A percentile compares a stretch with the other conserved stretches of the same genome.
Conservation (phyloP, 2,797 vertebrate genomes). For the Darevskia mixta region DNA sequence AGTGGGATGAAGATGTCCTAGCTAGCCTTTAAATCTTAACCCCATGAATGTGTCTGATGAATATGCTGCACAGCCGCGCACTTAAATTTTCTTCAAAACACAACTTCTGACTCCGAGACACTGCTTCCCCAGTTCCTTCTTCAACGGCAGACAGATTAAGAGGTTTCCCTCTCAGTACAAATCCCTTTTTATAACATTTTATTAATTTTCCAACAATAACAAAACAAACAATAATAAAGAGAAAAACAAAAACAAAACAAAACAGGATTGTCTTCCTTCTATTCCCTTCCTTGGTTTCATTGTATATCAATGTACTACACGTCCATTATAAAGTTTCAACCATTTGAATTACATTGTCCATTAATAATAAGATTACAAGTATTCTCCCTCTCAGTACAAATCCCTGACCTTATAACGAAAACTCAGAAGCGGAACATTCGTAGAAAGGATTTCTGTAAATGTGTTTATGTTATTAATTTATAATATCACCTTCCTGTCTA, state of each 20-base stretch:
- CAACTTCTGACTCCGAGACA: neutral
- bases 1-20: slow-evolving; percentile 17
- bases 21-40: neutral
- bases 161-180: neutral
- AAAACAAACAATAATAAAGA: too few species aligned
- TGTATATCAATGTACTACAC: too few species aligned
- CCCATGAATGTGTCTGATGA: neutral
- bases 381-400: too few species aligned
- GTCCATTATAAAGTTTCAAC: too few species aligned
- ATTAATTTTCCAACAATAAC: too few species aligned
- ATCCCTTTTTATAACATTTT: neutral
- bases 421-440: neutral
- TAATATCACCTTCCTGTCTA: too few species aligned
- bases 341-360: too few species aligned
- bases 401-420: neutral
- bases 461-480: too few species aligned
- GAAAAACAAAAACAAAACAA: too few species aligned
- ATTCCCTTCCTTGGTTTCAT: too few species aligned
- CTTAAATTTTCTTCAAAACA: neutral
- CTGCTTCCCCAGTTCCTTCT: neutral
- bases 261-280: too few species aligned
- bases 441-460: neutral
- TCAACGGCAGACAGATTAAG: neutral
- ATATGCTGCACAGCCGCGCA: neutral
- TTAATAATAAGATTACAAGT: too few species aligned